Evolutionary conservation across 1,140 invertebrate species (phyloP).

Genomic region (Euschistus heros): DNA sequence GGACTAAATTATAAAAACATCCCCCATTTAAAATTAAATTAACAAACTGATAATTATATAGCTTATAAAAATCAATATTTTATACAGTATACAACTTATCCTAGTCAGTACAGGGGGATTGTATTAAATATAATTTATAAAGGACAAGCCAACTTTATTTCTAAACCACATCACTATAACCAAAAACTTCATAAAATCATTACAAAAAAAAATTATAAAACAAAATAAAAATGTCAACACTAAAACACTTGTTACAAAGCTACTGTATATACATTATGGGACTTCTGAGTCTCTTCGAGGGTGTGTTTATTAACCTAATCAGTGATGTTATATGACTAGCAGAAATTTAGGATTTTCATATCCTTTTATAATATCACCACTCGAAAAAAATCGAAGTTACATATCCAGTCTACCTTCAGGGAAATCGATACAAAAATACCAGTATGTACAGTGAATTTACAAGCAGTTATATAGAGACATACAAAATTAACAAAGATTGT

Average conservation of each 20-base stretch:
- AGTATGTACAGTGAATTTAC: slow-evolving; percentile 24
- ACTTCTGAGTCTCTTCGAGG: slow-evolving; percentile 4
- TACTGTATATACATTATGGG: slow-evolving; percentile 6
- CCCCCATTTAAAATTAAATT: slow-evolving; percentile 21
- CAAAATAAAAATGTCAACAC: slow-evolving; percentile 4
- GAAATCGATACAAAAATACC: slow-evolving; percentile 21
- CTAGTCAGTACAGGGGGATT: slow-evolving; percentile 21
- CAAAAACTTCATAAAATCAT: slow-evolving; percentile 12
- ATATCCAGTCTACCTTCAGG: slow-evolving; percentile 8
- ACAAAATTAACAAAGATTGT: slow-evolving; percentile 24
- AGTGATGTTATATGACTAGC: slow-evolving; percentile 12
- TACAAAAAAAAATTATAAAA: slow-evolving; percentile 13
- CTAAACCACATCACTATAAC: slow-evolving; percentile 16
- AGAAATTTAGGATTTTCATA: neutral
- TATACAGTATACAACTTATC: slow-evolving; percentile 17
- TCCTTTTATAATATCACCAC: neutral
- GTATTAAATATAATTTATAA: slow-evolving; percentile 10
- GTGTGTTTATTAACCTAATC: slow-evolving; percentile 6
- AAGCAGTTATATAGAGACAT: slow-evolving; percentile 10
- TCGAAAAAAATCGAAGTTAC: slow-evolving; percentile 1
- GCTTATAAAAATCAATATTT: slow-evolving; percentile 7
- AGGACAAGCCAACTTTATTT: slow-evolving; percentile 6
- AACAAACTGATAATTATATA: slow-evolving; percentile 16
- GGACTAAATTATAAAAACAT: slow-evolving; percentile 13
- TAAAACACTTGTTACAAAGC: slow-evolving; percentile 7